These are phyloP conservation scores for Cercocebus atys DNA, from an alignment of 2,113 vertebrate species.

Conservation along the genomic window DNA sequence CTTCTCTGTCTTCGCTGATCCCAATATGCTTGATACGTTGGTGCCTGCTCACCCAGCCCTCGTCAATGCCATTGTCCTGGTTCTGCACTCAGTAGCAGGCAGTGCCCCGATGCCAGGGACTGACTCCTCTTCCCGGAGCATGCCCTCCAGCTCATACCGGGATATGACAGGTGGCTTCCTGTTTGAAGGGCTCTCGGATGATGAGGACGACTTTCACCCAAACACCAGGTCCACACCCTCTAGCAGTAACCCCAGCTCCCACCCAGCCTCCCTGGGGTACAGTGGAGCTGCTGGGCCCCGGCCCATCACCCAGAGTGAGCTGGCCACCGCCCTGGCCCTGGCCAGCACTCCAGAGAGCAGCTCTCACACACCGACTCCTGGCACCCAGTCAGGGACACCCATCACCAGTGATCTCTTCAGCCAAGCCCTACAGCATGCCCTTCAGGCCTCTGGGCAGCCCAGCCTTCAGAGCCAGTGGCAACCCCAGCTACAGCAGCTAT, in stretches of 20 bases:
- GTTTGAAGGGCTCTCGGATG: constrained; percentile 96
- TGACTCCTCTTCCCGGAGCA: constrained; percentile 87
- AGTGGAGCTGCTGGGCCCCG: constrained; percentile 93
- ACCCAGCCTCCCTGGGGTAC: constrained; percentile 93
- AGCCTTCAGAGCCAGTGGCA: constrained; percentile 94
- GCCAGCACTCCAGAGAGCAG: constrained; percentile 98
- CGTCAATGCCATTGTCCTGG: constrained; percentile 95
- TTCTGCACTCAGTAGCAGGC: constrained; percentile 95
- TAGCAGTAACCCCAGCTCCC: constrained; percentile 88
- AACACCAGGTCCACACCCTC: constrained; percentile 87
- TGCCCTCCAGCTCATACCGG: constrained; percentile 18
- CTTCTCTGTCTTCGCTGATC: constrained; percentile 97
- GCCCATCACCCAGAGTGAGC: constrained; percentile 97
- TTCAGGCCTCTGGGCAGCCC: constrained; percentile 95
- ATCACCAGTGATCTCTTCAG: constrained; percentile 97
- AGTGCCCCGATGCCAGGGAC: constrained; percentile 89
- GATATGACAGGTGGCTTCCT: constrained; percentile 92
- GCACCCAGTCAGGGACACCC: constrained; percentile 92
- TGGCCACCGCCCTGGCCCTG: constrained; percentile 94
- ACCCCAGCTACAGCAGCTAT: constrained; percentile 96
- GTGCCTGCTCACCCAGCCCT: constrained; percentile 93
- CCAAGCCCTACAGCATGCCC: constrained; percentile 96
- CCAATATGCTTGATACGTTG: constrained; percentile 95
- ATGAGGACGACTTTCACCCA: constrained; percentile 95
- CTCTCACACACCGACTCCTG: constrained; percentile 93